Evolutionary conservation across 2,797 vertebrate genomes (phyloP).

Genomic region (Acropternis orthonyx): DNA sequence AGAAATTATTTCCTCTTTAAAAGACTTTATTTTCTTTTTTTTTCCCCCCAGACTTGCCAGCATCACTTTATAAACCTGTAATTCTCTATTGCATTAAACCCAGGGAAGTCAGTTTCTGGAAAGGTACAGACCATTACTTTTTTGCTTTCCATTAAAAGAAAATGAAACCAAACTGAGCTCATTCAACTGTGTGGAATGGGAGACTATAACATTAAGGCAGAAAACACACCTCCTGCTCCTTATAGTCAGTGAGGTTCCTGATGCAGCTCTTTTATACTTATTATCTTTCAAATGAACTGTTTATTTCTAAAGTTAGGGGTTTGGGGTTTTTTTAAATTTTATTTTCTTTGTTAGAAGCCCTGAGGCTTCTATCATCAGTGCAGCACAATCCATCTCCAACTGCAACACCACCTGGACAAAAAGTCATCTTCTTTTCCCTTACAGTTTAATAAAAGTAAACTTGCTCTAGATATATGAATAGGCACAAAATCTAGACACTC

Average conservation of each 20-base stretch:
- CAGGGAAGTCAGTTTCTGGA: constrained; percentile 4
- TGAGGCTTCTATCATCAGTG: not conserved
- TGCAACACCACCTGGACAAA: not conserved
- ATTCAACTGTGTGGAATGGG: constrained; percentile 7
- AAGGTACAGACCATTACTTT: constrained; percentile 49
- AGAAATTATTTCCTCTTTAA: not conserved
- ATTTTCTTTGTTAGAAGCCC: not conserved
- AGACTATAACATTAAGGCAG: constrained; percentile 37
- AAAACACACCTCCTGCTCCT: constrained; percentile 31
- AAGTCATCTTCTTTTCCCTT: not conserved
- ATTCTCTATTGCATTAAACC: constrained; percentile 18
- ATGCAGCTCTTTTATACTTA: constrained; percentile 23
- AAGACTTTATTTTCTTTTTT: not conserved
- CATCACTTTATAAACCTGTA: not conserved
- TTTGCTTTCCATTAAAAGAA: constrained; percentile 60
- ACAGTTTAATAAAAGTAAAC: not conserved
- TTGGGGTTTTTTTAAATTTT: not conserved
- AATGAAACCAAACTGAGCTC: constrained; percentile 59
- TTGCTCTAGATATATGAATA: not conserved
- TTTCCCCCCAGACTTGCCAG: not conserved
- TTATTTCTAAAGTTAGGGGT: not conserved
- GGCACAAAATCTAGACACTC: not conserved
- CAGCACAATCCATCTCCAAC: not conserved
- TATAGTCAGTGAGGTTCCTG: not conserved
- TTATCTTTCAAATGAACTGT: constrained; percentile 16